A percentile compares a stretch with the other conserved stretches of the same genome.
These are phyloP conservation scores for Bruchidius siliquastri DNA, from an alignment of 2,888 invertebrate genomes.

Conservation along the genomic window DNA sequence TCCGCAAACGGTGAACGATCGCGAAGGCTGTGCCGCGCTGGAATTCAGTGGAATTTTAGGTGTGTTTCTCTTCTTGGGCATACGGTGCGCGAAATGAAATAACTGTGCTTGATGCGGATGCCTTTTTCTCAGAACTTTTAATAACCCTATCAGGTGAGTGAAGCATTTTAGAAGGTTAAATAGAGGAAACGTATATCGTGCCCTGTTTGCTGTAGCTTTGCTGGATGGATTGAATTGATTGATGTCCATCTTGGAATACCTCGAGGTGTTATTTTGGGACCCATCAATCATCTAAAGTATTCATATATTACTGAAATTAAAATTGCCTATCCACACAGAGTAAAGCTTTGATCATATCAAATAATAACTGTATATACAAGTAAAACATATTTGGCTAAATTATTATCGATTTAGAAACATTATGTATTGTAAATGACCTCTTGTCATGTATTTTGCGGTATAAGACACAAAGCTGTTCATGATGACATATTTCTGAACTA, in stretches of 20 bases:
- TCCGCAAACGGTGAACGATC: neutral
- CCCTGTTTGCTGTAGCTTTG: neutral
- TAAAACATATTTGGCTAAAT: too few species aligned
- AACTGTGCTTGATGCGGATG: slow-evolving; percentile 19
- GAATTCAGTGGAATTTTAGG: slow-evolving; percentile 23
- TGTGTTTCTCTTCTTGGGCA: slow-evolving; percentile 14
- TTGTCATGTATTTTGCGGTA: too few species aligned
- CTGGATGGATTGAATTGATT: neutral
- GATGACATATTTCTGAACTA: too few species aligned
- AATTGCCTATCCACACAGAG: too few species aligned
- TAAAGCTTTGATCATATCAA: too few species aligned
- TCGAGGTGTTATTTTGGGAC: neutral
- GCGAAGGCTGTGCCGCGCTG: neutral
- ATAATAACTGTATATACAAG: too few species aligned
- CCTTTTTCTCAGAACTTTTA: slow-evolving; percentile 9
- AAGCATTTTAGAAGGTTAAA: neutral
- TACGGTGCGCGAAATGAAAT: slow-evolving; percentile 19
- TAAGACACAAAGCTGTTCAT: too few species aligned
- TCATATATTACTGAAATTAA: too few species aligned
- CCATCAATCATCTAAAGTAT: neutral
- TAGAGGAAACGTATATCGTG: neutral
- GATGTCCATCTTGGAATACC: neutral
- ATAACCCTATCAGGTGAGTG: slow-evolving; percentile 18
- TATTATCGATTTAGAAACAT: too few species aligned
- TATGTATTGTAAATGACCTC: too few species aligned